Conservation (phyloP, 2,113 vertebrate species). For the Carettochelys insculpta region DNA sequence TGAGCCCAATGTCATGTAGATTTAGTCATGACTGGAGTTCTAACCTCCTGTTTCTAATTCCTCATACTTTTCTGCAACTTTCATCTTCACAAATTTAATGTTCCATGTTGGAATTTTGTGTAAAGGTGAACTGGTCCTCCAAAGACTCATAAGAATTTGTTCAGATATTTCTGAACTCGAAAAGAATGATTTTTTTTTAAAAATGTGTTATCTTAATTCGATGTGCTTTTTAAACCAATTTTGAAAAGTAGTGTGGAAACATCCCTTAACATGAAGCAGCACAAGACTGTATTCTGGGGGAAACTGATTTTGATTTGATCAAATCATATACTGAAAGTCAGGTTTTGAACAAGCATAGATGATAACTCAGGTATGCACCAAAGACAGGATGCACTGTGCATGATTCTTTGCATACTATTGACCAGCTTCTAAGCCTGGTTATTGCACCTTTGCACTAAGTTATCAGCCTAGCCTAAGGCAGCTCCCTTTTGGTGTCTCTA, state of each 20-base stretch:
- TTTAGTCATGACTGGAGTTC: not conserved
- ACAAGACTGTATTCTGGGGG: not conserved
- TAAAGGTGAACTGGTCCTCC: not conserved
- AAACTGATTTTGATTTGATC: not conserved
- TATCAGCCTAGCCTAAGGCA: not conserved
- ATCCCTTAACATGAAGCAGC: not conserved
- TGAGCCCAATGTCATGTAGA: not conserved
- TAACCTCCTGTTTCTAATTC: not conserved
- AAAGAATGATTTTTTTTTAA: not conserved
- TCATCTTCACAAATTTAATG: not conserved
- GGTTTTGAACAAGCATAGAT: not conserved
- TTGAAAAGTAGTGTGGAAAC: not conserved
- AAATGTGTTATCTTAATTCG: not conserved
- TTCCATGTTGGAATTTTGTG: fast-evolving
- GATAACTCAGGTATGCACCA: not conserved
- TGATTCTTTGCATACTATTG: not conserved
- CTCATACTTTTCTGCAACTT: not conserved
- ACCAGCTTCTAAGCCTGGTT: not conserved
- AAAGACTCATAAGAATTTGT: not conserved
- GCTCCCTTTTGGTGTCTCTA: not conserved
- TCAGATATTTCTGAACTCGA: not conserved
- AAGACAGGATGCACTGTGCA: not conserved
- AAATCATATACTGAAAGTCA: not conserved
- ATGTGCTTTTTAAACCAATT: not conserved
- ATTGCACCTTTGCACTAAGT: not conserved